phyloP scores from a whole-genome alignment of 1,140 invertebrate genomes.

The Pantala flavescens region DNA sequence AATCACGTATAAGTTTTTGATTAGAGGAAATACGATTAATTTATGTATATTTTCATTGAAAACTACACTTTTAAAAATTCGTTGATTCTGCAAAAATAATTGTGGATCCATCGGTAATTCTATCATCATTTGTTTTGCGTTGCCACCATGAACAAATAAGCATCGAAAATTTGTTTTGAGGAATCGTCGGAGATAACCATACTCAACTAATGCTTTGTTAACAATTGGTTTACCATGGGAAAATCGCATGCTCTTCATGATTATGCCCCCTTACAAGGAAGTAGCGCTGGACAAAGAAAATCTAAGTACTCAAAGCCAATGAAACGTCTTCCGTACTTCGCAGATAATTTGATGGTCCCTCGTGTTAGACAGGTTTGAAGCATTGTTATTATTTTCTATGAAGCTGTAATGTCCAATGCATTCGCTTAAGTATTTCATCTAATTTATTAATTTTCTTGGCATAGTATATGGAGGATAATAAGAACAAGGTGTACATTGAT shows the following conservation, averaged over 20 bases:
- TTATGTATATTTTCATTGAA: too few species aligned
- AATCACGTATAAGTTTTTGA: too few species aligned
- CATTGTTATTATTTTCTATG: neutral
- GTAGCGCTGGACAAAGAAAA: neutral
- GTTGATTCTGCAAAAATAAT: too few species aligned
- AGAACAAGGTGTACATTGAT: conserved; percentile 58
- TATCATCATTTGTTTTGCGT: too few species aligned
- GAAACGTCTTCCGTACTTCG: conserved; percentile 8
- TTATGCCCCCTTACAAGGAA: neutral
- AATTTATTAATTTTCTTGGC: neutral
- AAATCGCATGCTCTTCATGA: neutral
- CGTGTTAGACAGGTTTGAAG: neutral
- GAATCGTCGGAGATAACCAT: neutral
- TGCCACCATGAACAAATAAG: neutral
- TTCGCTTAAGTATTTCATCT: neutral
- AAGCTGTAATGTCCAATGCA: neutral
- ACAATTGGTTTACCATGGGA: neutral
- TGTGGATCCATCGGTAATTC: too few species aligned
- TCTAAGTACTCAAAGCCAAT: neutral
- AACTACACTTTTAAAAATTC: too few species aligned
- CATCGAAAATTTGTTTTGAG: neutral
- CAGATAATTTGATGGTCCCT: neutral
- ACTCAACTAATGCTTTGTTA: neutral
- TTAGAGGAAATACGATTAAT: too few species aligned
- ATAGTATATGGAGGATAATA: conserved; percentile 57